Conservation (phyloP, 2,888 invertebrate genomes). For the Drosophila pullipes region DNA sequence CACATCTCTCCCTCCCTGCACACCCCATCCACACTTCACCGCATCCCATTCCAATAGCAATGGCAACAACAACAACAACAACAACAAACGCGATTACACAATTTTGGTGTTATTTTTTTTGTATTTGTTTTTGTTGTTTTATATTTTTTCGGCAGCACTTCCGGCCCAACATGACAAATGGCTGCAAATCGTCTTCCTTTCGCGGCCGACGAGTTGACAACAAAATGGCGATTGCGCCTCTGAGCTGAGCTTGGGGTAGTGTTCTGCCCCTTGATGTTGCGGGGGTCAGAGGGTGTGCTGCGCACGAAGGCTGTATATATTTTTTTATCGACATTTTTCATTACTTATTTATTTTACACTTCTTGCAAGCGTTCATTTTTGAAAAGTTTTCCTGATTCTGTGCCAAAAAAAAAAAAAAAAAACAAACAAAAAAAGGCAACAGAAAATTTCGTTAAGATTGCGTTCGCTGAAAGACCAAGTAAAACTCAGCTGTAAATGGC, state of each 20-base stretch:
- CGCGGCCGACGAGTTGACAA: conserved; percentile 75
- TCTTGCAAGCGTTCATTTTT: conserved; percentile 44
- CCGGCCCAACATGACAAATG: conserved; percentile 76
- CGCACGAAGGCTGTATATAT: conserved; percentile 3
- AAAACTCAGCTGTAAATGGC: background rate
- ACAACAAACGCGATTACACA: conserved; percentile 68
- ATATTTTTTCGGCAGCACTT: conserved; percentile 60
- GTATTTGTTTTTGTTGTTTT: conserved; percentile 28
- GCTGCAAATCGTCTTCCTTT: conserved; percentile 81
- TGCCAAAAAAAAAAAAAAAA: conserved; percentile 5
- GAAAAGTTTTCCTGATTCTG: conserved; percentile 13
- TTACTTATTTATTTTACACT: conserved; percentile 79
- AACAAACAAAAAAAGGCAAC: background rate
- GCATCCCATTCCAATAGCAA: conserved; percentile 2
- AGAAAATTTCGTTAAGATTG: background rate
- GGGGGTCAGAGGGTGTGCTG: background rate
- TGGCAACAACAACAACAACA: conserved; percentile 13
- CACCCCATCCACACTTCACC: background rate
- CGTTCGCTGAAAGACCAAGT: background rate
- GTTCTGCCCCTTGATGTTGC: background rate
- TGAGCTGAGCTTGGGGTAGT: background rate
- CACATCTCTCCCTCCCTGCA: background rate
- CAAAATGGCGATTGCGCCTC: conserved; percentile 57
- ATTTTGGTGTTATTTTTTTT: conserved; percentile 44
- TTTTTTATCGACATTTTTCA: conserved; percentile 75